Percentiles rank a stretch among this genome's conserved stretches.
Conservation (phyloP, 2,888 invertebrate species). For the Heterodera filipjevi region DNA sequence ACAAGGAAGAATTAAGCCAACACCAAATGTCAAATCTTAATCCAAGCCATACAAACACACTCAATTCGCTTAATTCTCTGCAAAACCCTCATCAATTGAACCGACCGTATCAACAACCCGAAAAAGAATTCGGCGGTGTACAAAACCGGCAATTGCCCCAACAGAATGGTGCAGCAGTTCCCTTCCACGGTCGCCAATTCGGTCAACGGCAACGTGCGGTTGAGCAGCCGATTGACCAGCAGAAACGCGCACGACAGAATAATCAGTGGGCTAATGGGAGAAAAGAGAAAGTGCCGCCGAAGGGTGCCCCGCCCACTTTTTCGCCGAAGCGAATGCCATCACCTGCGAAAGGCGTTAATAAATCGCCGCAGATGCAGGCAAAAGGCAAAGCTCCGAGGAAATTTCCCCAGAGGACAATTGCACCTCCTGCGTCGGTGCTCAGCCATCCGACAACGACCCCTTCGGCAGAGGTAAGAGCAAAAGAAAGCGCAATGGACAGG, state of each 20-base stretch:
- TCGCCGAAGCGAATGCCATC: neutral
- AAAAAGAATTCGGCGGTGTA: neutral
- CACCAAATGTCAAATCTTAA: neutral
- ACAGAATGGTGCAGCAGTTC: neutral
- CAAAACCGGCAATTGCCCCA: neutral
- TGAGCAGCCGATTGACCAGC: slow-evolving; percentile 2
- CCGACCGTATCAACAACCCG: no score
- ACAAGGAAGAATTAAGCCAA: neutral
- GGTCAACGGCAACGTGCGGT: slow-evolving; percentile 15
- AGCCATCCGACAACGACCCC: neutral
- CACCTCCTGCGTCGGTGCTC: neutral
- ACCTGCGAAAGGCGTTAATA: neutral
- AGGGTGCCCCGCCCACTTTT: neutral
- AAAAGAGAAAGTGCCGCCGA: neutral
- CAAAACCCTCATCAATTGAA: no score
- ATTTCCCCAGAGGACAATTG: slow-evolving; percentile 17
- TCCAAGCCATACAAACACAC: no score
- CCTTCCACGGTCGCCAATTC: neutral
- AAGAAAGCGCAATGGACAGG: neutral
- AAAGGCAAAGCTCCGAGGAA: neutral
- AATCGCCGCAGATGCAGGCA: neutral
- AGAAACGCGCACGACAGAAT: neutral
- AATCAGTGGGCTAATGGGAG: neutral
- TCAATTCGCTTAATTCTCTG: no score
- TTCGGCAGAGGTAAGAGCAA: neutral